Conservation (phyloP, 2,797 vertebrate species). For the Cuculus canorus region DNA sequence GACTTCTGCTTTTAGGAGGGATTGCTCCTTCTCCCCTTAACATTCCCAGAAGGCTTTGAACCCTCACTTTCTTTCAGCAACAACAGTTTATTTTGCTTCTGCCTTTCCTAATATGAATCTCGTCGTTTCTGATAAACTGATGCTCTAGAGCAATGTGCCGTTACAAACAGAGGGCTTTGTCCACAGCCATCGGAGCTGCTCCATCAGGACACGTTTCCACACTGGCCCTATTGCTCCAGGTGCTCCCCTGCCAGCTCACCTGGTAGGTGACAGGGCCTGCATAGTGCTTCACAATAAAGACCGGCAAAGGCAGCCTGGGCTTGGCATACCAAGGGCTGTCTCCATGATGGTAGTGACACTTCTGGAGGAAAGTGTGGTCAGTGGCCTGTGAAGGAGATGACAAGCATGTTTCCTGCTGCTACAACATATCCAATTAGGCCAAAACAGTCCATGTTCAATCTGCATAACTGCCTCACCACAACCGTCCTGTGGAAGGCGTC, state of each 20-base stretch:
- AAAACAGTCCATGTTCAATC: neutral
- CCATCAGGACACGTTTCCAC: no score
- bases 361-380: slow-evolving; percentile 95
- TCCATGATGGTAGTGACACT: slow-evolving; percentile 93
- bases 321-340: slow-evolving; percentile 86
- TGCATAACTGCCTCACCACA: neutral
- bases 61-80: neutral
- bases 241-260: slow-evolving; percentile 72
- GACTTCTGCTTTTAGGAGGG: neutral
- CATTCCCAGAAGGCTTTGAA: neutral
- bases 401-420: neutral
- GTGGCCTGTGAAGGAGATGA: slow-evolving; percentile 81
- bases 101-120: neutral
- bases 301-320: slow-evolving; percentile 89
- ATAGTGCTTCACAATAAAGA: slow-evolving; percentile 90
- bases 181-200: no score
- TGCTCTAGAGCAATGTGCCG: neutral
- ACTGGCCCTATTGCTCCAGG: neutral
- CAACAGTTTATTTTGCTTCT: neutral
- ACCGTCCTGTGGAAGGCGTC: neutral
- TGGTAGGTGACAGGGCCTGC: slow-evolving; percentile 92
- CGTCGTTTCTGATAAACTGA: neutral
- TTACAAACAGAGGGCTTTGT: neutral
- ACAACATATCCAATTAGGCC: neutral
- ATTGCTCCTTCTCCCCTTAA: neutral